Evolutionary conservation across 35 echinoderm and acorn worm genomes (phyloP).

Genomic region (Patiria miniata): DNA sequence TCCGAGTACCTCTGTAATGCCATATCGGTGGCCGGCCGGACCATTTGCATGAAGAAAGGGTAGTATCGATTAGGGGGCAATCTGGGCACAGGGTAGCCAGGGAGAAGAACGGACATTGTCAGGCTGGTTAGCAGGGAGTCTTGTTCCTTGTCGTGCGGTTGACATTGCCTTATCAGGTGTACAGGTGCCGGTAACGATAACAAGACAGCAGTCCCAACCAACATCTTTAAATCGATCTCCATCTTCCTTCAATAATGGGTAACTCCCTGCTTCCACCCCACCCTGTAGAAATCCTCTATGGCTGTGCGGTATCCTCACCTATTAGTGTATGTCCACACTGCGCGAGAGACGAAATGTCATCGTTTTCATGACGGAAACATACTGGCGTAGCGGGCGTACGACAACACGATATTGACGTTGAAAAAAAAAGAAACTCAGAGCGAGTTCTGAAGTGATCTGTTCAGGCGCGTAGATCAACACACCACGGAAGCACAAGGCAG

Average conservation of each 20-base stretch:
- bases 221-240: slow-evolving; percentile 17
- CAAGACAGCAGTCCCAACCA: neutral
- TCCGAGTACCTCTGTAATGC: neutral
- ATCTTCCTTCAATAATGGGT: slow-evolving; percentile 6
- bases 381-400: neutral
- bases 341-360: neutral
- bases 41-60: slow-evolving; percentile 16
- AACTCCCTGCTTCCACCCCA: neutral
- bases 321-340: neutral
- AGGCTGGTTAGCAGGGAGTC: neutral
- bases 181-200: neutral
- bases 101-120: neutral
- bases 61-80: neutral
- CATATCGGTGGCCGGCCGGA: slow-evolving; percentile 18
- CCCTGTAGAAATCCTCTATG: neutral
- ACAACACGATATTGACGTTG: neutral
- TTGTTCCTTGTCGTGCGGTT: neutral
- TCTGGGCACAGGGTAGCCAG: neutral
- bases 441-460: neutral
- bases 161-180: neutral
- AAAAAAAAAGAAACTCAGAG: neutral
- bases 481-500: neutral
- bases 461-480: slow-evolving; percentile 2
- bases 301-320: neutral
- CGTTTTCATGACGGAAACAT: neutral